These are phyloP conservation scores for Cheumatopsyche charites DNA, from an alignment of 1,140 invertebrate genomes.

Conservation along the genomic window DNA sequence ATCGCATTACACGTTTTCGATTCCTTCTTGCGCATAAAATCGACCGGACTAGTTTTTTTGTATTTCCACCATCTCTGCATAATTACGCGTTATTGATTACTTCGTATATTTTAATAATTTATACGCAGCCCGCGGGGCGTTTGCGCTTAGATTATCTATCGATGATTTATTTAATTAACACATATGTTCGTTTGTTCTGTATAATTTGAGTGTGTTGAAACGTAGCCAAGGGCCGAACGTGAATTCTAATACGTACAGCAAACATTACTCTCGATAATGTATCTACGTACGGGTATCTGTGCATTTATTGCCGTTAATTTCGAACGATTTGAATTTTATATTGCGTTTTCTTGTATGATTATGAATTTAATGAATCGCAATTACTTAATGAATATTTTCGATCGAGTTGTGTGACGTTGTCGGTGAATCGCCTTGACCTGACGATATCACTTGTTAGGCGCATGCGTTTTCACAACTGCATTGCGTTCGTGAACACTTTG, in stretches of 20 bases:
- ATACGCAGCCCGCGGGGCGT: neutral
- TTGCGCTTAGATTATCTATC: neutral
- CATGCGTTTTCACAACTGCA: neutral
- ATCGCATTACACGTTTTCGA: no score
- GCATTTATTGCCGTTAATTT: no score
- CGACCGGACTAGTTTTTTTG: no score
- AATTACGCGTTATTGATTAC: slow-evolving; percentile 8
- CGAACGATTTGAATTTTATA: no score
- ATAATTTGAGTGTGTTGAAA: neutral
- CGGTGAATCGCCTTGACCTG: slow-evolving; percentile 2
- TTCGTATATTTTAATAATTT: slow-evolving; percentile 6
- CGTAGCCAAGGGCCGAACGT: neutral
- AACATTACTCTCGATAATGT: no score
- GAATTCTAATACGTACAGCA: no score
- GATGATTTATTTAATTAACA: slow-evolving; percentile 7
- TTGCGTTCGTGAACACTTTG: neutral
- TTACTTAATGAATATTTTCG: slow-evolving; percentile 4
- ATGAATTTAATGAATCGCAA: neutral
- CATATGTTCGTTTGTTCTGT: neutral
- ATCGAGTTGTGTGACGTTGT: neutral
- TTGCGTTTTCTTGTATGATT: neutral
- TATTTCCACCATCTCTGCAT: neutral
- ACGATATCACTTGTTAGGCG: neutral
- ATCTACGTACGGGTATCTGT: no score
- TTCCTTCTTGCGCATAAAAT: no score